Conservation (phyloP, 2,797 vertebrate genomes). For the Caiman crocodilus region DNA sequence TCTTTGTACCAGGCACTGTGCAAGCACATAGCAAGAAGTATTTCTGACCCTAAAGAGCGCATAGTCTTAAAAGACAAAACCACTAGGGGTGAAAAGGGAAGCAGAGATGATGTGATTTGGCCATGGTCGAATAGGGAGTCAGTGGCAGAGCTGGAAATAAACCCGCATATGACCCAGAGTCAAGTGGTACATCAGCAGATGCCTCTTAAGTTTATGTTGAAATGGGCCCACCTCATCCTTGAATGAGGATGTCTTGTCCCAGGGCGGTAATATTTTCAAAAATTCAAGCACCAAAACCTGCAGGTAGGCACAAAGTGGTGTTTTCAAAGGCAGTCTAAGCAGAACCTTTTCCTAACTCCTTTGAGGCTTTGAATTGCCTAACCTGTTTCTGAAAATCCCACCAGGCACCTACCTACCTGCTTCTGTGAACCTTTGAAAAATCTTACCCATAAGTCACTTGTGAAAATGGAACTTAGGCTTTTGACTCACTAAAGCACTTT, state of each 20-base stretch:
- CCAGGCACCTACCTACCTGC: not conserved
- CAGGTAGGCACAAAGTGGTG: not conserved
- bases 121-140: fast-evolving
- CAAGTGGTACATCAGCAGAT: too few relatives aligned
- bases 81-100: not conserved
- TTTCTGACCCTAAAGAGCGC: too few relatives aligned
- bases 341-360: not conserved
- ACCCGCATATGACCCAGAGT: not conserved
- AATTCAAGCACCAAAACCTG: not conserved
- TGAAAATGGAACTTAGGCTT: not conserved
- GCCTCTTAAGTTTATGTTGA: too few relatives aligned
- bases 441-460: not conserved
- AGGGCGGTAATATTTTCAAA: not conserved
- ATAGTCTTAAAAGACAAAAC: not conserved
- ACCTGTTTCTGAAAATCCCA: not conserved
- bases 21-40: not conserved
- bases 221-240: not conserved
- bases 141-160: not conserved
- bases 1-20: not conserved
- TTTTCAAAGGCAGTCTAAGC: not conserved
- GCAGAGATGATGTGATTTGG: not conserved
- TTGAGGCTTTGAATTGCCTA: not conserved
- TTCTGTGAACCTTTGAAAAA: not conserved
- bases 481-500: not conserved
- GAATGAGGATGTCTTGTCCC: not conserved